phyloP scores from a whole-genome alignment of 2,888 invertebrate genomes.

The Labia minor region DNA sequence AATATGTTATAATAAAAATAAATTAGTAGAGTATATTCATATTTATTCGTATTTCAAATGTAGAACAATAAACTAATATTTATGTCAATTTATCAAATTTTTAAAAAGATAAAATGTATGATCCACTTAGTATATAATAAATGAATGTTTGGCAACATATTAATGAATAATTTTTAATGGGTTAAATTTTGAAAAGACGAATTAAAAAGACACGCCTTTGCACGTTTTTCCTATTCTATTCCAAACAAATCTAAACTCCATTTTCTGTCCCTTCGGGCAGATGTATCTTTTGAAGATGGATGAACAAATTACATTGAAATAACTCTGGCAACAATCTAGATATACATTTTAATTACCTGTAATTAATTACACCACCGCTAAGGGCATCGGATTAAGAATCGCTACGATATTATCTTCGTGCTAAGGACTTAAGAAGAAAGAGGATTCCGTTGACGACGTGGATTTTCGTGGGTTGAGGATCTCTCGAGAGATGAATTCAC shows the following conservation, averaged over 20 bases:
- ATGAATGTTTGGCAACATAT: background rate
- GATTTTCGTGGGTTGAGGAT: conserved; percentile 13
- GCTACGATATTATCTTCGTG: background rate
- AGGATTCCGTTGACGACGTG: background rate
- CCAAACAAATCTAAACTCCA: background rate
- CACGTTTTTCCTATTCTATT: background rate
- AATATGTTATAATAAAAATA: too few relatives aligned
- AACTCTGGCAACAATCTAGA: background rate
- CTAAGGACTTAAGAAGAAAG: conserved; percentile 5
- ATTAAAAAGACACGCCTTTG: background rate
- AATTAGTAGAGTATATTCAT: too few relatives aligned
- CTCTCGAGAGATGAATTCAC: background rate
- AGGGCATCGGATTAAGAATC: conserved; percentile 5
- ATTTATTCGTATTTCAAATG: too few relatives aligned
- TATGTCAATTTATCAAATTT: too few relatives aligned
- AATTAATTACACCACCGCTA: conserved; percentile 13
- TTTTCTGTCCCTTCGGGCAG: background rate
- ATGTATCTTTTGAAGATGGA: conserved; percentile 6
- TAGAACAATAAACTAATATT: too few relatives aligned
- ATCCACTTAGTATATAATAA: background rate
- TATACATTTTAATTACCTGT: conserved; percentile 7
- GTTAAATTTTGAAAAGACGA: background rate
- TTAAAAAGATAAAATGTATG: too few relatives aligned
- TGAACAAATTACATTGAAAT: conserved; percentile 2
- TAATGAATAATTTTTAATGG: background rate